Conservation (phyloP, 53 echinoderm and acorn worm species). For the Paracentrotus lividus region DNA sequence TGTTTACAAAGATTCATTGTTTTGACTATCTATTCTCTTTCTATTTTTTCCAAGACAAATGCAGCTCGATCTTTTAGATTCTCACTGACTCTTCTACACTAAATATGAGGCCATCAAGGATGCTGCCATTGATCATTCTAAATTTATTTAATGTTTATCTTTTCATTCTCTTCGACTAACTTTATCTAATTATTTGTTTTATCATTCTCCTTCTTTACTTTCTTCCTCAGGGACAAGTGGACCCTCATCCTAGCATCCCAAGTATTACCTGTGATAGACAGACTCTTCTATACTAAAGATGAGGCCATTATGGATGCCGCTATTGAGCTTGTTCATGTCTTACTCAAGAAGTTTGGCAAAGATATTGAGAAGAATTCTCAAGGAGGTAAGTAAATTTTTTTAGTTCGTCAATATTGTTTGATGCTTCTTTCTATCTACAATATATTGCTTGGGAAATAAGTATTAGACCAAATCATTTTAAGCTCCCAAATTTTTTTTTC, state of each 20-base stretch:
- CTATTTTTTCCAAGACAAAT: too few species aligned
- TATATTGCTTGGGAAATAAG: too few species aligned
- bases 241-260: constrained; percentile 80
- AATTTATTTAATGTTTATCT: not conserved
- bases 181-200: too few species aligned
- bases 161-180: not conserved
- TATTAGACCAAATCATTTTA: too few species aligned
- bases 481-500: too few species aligned
- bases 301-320: constrained; percentile 95
- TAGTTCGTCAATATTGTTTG: too few species aligned
- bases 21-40: too few species aligned
- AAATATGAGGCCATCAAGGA: constrained; percentile 93
- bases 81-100: constrained; percentile 88
- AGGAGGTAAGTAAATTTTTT: constrained; percentile 83
- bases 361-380: constrained; percentile 90
- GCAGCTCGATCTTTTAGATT: constrained; percentile 83
- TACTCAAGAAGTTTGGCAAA: constrained; percentile 90
- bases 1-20: not conserved
- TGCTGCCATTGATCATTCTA: constrained; percentile 94
- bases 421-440: too few species aligned
- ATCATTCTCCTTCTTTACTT: not conserved
- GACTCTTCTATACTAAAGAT: constrained; percentile 91
- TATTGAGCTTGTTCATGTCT: constrained; percentile 88
- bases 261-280: constrained; percentile 88
- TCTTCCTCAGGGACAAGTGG: constrained; percentile 85